Base-by-base conservation (phyloP, 2,113 vertebrate species). In the Embiotoca jacksoni region DNA sequence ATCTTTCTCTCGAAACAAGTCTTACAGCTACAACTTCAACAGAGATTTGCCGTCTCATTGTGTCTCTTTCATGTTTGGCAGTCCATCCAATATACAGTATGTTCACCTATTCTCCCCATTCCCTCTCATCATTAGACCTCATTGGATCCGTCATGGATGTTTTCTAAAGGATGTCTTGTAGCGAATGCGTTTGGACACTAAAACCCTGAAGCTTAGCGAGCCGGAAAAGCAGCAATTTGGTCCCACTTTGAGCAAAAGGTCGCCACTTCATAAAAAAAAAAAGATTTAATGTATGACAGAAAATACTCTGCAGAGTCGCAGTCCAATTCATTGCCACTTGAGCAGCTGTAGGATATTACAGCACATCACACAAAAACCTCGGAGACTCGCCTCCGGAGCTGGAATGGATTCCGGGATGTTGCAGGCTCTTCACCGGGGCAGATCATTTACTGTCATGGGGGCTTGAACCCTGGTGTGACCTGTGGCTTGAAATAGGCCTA, bases 181-280 rank as follows among this genome's bases (percentile, higher is more conserved):
- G 23, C 39, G 10, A 81, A 70, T 60, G 56, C 14, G 30, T 80
- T 63, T 69, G 23, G 60, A 75, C 62, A 71, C 13, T 53, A 58
- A 70, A 78, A 44, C 37, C 16, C 53, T 63, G 47, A 15, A 53
- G 62, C 68, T 56, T 73, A 89, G 33, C 69, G 68, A 81, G 54
- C 69, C 78, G 67, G 62, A 72, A 60, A 60, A 55, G 83, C 75
- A 78, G 78, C 73, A 59, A 71, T 86, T 86, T 84, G 60, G 61
- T 53, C 52, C 55, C 71, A 71, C 79, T 85, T 81, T 83, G 65
- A 75, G 53, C 56, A 82, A 87, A 89, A 84, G 87, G 83, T 91
- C 85, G 23, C 57, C 74, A 57, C 52, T 61, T 64, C 58, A 80
- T 82, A 68, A 82, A 72, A 55, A 74, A 74, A 80, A 76, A 59